A percentile compares a stretch with the other conserved stretches of the same genome.
phyloP scores from a whole-genome alignment of 2,113 vertebrate species.

The Alexandromys fortis region DNA sequence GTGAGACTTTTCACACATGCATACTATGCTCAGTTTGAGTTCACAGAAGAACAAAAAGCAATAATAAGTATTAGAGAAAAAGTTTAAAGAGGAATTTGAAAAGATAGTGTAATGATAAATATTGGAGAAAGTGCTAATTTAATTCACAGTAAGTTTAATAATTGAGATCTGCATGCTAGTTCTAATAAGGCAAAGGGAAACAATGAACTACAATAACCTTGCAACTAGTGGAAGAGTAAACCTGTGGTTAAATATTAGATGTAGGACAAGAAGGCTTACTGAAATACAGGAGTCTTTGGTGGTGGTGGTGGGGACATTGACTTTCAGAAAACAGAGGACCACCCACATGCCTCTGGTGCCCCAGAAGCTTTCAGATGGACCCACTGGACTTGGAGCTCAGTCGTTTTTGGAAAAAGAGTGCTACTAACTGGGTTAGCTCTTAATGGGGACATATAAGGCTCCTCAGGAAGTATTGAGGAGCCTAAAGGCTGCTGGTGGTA shows the following conservation, averaged over 20 bases:
- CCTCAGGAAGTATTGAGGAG: background rate
- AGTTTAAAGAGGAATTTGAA: background rate
- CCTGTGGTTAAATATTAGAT: background rate
- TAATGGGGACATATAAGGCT: accelerated
- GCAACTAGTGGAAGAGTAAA: background rate
- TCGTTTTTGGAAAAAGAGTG: background rate
- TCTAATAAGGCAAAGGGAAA: background rate
- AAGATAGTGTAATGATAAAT: background rate
- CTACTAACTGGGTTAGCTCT: background rate
- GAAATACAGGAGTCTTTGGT: background rate
- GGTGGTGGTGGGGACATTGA: background rate
- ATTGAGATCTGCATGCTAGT: background rate
- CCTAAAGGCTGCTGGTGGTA: background rate
- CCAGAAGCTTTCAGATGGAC: background rate
- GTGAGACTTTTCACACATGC: background rate
- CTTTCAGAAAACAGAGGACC: background rate
- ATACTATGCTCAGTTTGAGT: background rate
- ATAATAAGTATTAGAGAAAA: background rate
- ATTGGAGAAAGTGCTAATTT: background rate
- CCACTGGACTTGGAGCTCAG: background rate
- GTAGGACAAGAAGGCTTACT: accelerated
- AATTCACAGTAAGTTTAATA: background rate
- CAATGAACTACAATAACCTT: background rate
- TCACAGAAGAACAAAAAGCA: background rate
- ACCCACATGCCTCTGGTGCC: accelerated